phyloP scores from a whole-genome alignment of 2,888 invertebrate genomes.

The Zhuqinia jingwanae region DNA sequence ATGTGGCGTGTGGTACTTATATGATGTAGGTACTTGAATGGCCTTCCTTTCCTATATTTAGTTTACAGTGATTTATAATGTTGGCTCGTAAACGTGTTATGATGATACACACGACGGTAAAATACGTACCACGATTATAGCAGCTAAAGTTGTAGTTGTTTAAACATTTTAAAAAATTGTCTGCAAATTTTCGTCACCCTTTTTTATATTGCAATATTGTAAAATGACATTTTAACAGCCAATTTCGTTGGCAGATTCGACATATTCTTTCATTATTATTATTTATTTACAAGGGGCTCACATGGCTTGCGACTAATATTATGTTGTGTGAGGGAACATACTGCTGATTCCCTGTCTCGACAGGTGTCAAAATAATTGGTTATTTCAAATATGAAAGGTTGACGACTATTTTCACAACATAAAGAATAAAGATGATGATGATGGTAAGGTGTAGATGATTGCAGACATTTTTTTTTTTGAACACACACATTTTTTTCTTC shows the following conservation, averaged over 20 bases:
- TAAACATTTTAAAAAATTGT: background rate
- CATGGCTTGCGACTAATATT: background rate
- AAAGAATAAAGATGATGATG: slow-evolving; percentile 5
- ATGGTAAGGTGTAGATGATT: slow-evolving; percentile 22
- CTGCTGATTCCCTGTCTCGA: slow-evolving; percentile 21
- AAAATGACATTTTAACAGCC: slow-evolving; percentile 37
- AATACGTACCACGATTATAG: no score
- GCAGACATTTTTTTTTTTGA: slow-evolving; percentile 28
- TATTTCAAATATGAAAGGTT: slow-evolving; percentile 51
- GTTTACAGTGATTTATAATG: background rate
- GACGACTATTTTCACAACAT: slow-evolving; percentile 44
- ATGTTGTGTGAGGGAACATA: background rate
- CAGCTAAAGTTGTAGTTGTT: slow-evolving; percentile 8
- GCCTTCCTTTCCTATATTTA: background rate
- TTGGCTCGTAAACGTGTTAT: background rate
- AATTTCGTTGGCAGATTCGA: background rate
- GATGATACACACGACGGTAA: no score
- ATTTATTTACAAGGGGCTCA: background rate
- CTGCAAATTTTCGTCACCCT: slow-evolving; percentile 23
- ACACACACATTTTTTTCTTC: background rate
- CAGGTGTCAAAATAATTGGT: slow-evolving; percentile 68
- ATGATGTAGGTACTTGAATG: background rate
- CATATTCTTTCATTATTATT: background rate
- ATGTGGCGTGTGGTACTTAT: background rate
- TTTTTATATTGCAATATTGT: background rate